phyloP scores from a whole-genome alignment of 2,113 vertebrate genomes.

The Octodon degus region DNA sequence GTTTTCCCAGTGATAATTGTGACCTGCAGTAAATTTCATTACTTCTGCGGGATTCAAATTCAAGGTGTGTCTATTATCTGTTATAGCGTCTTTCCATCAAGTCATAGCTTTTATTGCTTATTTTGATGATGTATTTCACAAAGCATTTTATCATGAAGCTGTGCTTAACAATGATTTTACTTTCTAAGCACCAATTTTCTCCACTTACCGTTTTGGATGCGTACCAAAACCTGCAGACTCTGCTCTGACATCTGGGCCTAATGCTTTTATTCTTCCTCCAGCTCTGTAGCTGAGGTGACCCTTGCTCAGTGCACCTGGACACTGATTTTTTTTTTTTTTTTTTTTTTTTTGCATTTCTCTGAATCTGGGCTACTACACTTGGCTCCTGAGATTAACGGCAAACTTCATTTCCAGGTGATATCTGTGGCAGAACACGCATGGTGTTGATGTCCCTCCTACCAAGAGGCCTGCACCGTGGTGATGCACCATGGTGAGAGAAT shows the following conservation, averaged over 20 bases:
- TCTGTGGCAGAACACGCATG: background rate
- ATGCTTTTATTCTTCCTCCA: background rate
- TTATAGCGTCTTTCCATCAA: background rate
- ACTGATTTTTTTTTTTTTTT: background rate
- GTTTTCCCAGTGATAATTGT: background rate
- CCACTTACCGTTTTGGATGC: slow-evolving; percentile 2
- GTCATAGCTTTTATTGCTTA: slow-evolving; percentile 28
- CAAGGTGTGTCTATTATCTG: background rate
- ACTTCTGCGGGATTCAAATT: background rate
- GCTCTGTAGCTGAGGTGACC: background rate
- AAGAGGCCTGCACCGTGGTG: accelerated
- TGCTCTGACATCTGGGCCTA: background rate
- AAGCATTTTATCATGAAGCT: background rate
- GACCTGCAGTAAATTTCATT: background rate
- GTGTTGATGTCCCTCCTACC: background rate
- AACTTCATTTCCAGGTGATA: background rate
- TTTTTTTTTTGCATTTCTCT: background rate
- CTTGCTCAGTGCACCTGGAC: background rate
- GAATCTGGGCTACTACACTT: background rate
- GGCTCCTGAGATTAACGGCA: background rate
- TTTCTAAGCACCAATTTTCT: background rate
- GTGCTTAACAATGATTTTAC: background rate
- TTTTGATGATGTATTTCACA: background rate
- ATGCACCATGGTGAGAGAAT: background rate
- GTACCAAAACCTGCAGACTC: background rate